Conservation (phyloP, 2,888 invertebrate species). For the Eristalis intricaria region DNA sequence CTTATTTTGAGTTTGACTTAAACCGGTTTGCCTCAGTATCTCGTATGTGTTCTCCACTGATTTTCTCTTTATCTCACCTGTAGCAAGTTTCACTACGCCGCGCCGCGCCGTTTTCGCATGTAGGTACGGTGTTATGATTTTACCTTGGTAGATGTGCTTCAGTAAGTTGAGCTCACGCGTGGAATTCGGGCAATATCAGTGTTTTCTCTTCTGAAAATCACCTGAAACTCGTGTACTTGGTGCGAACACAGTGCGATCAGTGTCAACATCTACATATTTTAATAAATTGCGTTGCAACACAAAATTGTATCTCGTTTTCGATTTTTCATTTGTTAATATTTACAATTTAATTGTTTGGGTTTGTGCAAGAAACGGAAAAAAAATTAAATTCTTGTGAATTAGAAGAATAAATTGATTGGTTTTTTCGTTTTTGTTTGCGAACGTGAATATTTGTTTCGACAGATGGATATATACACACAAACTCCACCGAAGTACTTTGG, state of each 20-base stretch:
- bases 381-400: not conserved
- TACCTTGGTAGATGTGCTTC: conserved; percentile 58
- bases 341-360: not conserved
- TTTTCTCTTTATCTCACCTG: conserved; percentile 19
- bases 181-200: conserved; percentile 29
- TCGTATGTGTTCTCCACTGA: not conserved
- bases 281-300: not conserved
- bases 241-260: conserved; percentile 21
- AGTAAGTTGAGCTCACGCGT: conserved; percentile 57
- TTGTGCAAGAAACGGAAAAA: not conserved
- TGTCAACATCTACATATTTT: not conserved
- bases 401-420: not conserved
- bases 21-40: not conserved
- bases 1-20: not conserved
- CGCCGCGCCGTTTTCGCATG: conserved; percentile 3
- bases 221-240: conserved; percentile 13
- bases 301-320: not conserved
- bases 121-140: conserved; percentile 26
- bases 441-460: not conserved
- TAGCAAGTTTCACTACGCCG: not conserved
- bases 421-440: not conserved
- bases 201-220: conserved; percentile 40
- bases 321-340: not conserved
- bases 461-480: conserved; percentile 40
- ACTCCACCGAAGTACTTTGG: conserved; percentile 31